Percentiles rank a stretch among this genome's conserved stretches.
phyloP scores from a whole-genome alignment of 2,113 vertebrate genomes.

The Mastomys coucha region DNA sequence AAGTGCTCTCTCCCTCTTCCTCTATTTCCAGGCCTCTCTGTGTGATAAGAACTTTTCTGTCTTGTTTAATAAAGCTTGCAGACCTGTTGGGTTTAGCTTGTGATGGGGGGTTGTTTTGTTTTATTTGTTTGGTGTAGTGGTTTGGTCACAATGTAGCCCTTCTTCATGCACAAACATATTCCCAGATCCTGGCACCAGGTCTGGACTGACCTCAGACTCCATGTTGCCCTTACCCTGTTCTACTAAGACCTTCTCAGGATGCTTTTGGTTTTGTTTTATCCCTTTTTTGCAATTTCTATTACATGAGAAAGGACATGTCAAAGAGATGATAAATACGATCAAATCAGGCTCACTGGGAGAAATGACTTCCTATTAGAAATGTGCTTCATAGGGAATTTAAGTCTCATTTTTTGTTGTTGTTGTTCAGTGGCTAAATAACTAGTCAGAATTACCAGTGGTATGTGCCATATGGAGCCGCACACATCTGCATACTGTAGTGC shows the following conservation, averaged over 20 bases:
- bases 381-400: neutral
- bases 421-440: neutral
- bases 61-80: slow-evolving; percentile 4
- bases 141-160: neutral
- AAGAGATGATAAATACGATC: neutral
- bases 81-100: neutral
- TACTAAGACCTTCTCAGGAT: neutral
- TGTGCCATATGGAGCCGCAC: neutral
- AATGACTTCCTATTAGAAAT: neutral
- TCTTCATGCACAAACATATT: neutral
- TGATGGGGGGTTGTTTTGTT: neutral
- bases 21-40: neutral
- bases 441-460: neutral
- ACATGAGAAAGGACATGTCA: neutral
- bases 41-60: neutral
- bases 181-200: neutral
- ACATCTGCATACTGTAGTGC: neutral
- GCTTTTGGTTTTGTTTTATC: neutral
- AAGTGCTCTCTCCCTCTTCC: neutral
- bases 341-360: neutral
- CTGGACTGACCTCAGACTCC: neutral
- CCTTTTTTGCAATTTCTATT: slow-evolving; percentile 21
- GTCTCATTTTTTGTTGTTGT: neutral
- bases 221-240: neutral
- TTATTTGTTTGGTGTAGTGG: neutral